Percentiles rank a stretch among this genome's conserved stretches.
Evolutionary conservation across 2,797 vertebrate species (phyloP).

Genomic region (Acipenser transmontanus): DNA sequence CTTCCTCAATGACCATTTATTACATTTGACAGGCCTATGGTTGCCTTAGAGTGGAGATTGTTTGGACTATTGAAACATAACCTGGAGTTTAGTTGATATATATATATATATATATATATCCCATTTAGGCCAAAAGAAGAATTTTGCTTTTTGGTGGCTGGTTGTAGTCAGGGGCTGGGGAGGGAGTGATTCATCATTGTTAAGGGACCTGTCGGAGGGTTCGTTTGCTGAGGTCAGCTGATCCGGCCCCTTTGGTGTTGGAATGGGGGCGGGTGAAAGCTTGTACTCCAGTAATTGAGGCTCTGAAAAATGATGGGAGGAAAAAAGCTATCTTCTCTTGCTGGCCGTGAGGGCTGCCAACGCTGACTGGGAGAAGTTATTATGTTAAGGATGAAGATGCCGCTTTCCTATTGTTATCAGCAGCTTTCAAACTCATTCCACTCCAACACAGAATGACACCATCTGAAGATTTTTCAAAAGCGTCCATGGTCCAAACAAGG

Average conservation of each 20-base stretch:
- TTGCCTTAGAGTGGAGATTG: neutral
- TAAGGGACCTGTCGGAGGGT: slow-evolving; percentile 65
- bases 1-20: neutral
- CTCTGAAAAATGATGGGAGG: slow-evolving; percentile 45
- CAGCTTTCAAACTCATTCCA: neutral
- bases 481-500: too few species aligned
- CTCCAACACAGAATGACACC: too few species aligned
- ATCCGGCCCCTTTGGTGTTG: slow-evolving; percentile 34
- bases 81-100: neutral
- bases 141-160: slow-evolving; percentile 14
- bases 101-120: too few species aligned
- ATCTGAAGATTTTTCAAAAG: too few species aligned
- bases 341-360: neutral
- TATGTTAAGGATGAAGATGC: neutral
- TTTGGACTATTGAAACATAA: neutral
- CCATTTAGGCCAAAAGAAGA: too few species aligned
- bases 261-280: slow-evolving; percentile 34
- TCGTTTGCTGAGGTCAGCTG: slow-evolving; percentile 54
- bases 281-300: slow-evolving; percentile 52
- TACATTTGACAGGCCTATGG: slow-evolving; percentile 1
- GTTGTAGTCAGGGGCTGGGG: slow-evolving; percentile 16
- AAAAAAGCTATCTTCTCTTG: slow-evolving; percentile 6
- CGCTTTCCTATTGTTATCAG: neutral
- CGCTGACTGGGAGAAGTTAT: neutral
- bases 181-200: slow-evolving; percentile 69